Evolutionary conservation across 2,797 vertebrate genomes (phyloP).

Genomic region (Danio choprae): DNA sequence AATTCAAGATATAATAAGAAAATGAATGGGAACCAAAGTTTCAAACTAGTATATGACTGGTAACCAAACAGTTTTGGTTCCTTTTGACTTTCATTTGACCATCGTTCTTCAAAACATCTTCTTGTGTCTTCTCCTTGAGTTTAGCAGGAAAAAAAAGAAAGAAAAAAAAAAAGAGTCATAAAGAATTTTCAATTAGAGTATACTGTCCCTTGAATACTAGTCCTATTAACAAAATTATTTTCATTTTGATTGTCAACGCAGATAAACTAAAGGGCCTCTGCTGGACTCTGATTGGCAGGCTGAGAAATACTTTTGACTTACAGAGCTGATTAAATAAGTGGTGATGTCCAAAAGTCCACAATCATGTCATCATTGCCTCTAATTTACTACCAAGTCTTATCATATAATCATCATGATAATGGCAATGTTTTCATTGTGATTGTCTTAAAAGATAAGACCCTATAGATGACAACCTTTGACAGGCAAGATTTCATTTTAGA

Average conservation of each 20-base stretch:
- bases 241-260: neutral
- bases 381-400: slow-evolving; percentile 1
- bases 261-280: neutral
- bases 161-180: neutral
- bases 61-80: neutral
- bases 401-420: slow-evolving; percentile 16
- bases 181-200: neutral
- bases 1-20: too few relatives aligned
- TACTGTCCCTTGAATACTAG: neutral
- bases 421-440: slow-evolving; percentile 26
- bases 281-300: slow-evolving; percentile 14
- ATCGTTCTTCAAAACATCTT: too few relatives aligned
- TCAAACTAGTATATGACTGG: neutral
- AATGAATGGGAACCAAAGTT: too few relatives aligned
- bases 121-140: too few relatives aligned
- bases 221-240: slow-evolving; percentile 7
- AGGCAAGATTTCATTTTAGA: slow-evolving; percentile 46
- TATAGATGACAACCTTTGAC: slow-evolving; percentile 36
- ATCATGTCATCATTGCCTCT: neutral
- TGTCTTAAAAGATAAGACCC: slow-evolving; percentile 11
- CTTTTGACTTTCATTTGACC: neutral
- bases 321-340: neutral
- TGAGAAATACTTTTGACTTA: neutral
- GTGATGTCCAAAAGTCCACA: slow-evolving; percentile 29
- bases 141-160: too few relatives aligned